Percentiles rank a stretch among this genome's conserved stretches.
These are phyloP conservation scores for Cantharis flavilabris DNA, from an alignment of 2,888 invertebrate species.

Conservation along the genomic window DNA sequence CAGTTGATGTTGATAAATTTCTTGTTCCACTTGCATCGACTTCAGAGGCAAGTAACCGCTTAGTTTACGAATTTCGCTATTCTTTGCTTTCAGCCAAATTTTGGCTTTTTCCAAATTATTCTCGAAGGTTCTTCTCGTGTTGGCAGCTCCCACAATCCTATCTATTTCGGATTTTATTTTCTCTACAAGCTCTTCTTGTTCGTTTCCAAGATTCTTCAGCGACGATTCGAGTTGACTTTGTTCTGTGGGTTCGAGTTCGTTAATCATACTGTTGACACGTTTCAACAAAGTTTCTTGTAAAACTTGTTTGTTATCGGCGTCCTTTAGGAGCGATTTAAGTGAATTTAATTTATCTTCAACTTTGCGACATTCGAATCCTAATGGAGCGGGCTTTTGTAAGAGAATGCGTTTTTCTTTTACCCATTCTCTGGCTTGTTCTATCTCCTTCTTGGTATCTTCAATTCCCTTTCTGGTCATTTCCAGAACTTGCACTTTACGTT, in stretches of 20 bases:
- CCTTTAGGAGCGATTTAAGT: constrained; percentile 76
- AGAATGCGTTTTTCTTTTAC: constrained; percentile 73
- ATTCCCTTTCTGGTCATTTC: constrained; percentile 84
- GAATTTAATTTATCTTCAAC: constrained; percentile 75
- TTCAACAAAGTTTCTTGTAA: constrained; percentile 82
- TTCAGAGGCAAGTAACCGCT: constrained; percentile 80
- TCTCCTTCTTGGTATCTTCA: constrained; percentile 79
- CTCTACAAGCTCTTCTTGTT: constrained; percentile 75
- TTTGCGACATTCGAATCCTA: constrained; percentile 78
- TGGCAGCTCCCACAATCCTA: constrained; percentile 69
- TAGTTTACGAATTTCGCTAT: constrained; percentile 74
- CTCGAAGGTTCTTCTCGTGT: constrained; percentile 77
- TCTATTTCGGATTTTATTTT: constrained; percentile 76
- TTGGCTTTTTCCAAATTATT: constrained; percentile 77
- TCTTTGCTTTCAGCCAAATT: constrained; percentile 79
- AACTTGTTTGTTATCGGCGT: constrained; percentile 82
- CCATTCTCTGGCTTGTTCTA: constrained; percentile 80
- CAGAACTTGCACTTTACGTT: constrained; percentile 81
- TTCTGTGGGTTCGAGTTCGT: constrained; percentile 84
- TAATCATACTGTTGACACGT: constrained; percentile 80
- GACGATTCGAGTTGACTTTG: constrained; percentile 77
- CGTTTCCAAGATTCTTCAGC: constrained; percentile 70
- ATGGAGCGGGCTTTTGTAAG: constrained; percentile 67
- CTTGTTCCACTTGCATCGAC: constrained; percentile 80
- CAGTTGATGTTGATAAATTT: constrained; percentile 75